Evolutionary conservation across 2,888 invertebrate species (phyloP), one percentile per base, ranked within the genome.

Genomic region (Spialia ferax): DNA sequence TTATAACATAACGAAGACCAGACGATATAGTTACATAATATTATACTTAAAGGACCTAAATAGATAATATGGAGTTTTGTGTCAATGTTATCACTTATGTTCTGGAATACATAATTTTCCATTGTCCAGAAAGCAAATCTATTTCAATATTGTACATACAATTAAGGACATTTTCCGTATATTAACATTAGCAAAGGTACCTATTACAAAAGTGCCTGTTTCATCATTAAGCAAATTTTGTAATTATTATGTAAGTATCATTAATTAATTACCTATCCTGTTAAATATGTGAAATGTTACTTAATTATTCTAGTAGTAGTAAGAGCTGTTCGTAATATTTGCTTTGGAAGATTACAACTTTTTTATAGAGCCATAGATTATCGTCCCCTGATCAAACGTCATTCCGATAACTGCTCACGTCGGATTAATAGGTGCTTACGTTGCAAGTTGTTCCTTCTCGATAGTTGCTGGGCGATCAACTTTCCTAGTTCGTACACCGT

Each of bases 341-440:
- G n/a, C n/a, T n/a, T n/a, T n/a, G 15, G 18, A 1, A 48, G 1
- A 20, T 4, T 5, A 15, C 45, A 15, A 5, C 8, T 4, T 48
- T 48, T 48, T 22, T 48, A 10, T 20, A 20, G 18, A 22, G 8
- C 11, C 10, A 20, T 10, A 26, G 59, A 23, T 42, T 59, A 42
- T 15, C 15, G 29, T 22, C 20, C 61, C 20, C 48, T 61, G 26
- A 29, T 22, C 15, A 32, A 48, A 48, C 60, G 48, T 48, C 60
- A 48, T 61, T 45, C 48, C 60, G 32, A 48, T 29, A 50, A 48
- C 48, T 50, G 60, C 48, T 61, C 32, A 50, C 50, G 45, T 48
- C 60, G 48, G 48, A 48, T 32, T 50, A 50, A 45, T 48, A 61
- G 45, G 32, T 61, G 60, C 60, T 20, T 61, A 61, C 60, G 18